A percentile compares a stretch with the other conserved stretches of the same genome.
These are phyloP conservation scores for Lagopus muta DNA, from an alignment of 2,113 vertebrate genomes.

Conservation along the genomic window DNA sequence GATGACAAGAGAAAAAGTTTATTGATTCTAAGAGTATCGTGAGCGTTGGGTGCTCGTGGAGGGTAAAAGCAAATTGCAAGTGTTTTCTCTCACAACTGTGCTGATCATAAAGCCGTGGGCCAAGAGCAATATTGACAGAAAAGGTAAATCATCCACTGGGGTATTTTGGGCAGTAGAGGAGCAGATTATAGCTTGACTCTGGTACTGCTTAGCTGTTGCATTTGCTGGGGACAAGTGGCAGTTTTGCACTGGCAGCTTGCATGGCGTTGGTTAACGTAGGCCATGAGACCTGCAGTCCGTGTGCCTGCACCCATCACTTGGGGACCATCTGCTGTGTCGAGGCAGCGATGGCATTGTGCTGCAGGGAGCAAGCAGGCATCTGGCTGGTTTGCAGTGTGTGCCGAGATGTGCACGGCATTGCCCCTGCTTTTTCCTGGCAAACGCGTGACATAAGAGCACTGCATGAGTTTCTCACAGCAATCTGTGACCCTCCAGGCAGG, in stretches of 20 bases:
- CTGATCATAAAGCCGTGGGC: neutral
- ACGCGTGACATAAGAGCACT: fast-evolving
- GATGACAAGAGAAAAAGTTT: neutral
- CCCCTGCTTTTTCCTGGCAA: neutral
- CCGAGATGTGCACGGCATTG: fast-evolving
- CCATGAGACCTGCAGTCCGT: fast-evolving
- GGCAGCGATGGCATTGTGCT: neutral
- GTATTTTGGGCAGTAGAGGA: conserved; percentile 24
- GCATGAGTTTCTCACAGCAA: neutral
- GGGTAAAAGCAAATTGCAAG: conserved; percentile 2
- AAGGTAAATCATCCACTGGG: neutral
- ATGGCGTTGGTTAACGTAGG: neutral
- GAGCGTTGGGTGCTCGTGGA: neutral
- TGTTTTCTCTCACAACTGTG: neutral
- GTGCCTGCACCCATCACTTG: fast-evolving
- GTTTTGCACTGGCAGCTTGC: neutral
- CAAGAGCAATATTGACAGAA: conserved; percentile 44
- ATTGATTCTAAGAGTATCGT: neutral
- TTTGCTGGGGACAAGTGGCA: neutral
- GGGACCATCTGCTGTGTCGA: fast-evolving
- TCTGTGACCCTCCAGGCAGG: neutral
- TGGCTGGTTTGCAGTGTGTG: neutral
- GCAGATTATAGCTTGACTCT: neutral
- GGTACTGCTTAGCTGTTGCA: neutral
- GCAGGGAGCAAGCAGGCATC: neutral